Conservation (phyloP, 2,888 invertebrate genomes). For the Dynastes hyllus region DNA sequence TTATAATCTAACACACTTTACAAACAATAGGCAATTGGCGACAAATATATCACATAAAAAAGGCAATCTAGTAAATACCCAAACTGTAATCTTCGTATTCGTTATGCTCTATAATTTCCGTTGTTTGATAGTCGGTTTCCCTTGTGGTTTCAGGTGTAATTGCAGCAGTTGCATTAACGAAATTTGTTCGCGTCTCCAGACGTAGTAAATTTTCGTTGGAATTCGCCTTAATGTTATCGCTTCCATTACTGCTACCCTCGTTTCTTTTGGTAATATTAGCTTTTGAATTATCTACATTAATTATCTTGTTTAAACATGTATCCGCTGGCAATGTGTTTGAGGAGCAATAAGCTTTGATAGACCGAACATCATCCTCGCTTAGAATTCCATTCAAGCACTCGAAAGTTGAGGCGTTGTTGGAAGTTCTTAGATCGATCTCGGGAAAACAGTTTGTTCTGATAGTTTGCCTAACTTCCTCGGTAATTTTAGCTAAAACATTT, state of each 20-base stretch:
- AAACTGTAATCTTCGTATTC: constrained; percentile 16
- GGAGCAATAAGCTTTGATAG: neutral
- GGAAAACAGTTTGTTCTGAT: constrained; percentile 17
- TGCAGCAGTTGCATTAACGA: neutral
- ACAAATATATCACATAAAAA: constrained; percentile 20
- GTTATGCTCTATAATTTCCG: constrained; percentile 2
- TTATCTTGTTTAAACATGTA: constrained; percentile 15
- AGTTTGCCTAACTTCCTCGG: neutral
- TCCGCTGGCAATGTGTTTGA: neutral
- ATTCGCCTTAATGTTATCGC: neutral
- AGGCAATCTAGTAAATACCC: neutral
- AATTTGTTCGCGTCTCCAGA: neutral
- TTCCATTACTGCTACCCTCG: neutral
- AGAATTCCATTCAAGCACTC: constrained; percentile 12
- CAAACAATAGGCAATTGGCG: neutral
- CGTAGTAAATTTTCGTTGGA: neutral
- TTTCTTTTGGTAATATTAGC: neutral
- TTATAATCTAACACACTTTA: neutral
- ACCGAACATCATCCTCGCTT: neutral
- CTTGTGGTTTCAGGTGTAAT: constrained; percentile 14
- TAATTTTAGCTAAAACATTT: neutral
- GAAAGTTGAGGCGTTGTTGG: neutral
- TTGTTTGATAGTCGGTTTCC: constrained; percentile 23
- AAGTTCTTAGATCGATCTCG: neutral
- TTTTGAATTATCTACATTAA: neutral